Percentiles rank a stretch among this genome's conserved stretches.
These are phyloP conservation scores for Coendou prehensilis DNA, from an alignment of 2,797 vertebrate genomes.

Conservation along the genomic window DNA sequence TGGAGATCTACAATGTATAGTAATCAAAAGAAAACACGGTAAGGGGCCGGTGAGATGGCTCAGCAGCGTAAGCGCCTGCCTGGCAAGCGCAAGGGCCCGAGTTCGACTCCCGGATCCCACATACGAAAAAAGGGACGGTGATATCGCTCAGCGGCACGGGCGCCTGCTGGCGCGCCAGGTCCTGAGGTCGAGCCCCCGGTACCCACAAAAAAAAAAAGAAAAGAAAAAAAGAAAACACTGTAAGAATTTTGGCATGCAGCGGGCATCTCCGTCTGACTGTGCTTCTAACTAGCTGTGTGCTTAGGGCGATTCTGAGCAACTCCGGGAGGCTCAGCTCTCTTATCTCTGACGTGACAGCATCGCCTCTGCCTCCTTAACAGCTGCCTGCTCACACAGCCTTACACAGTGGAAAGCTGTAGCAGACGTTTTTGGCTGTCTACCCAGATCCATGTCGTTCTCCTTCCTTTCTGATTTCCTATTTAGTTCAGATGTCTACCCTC, in stretches of 20 bases:
- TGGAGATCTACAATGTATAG: background rate
- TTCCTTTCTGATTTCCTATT: conserved; percentile 14
- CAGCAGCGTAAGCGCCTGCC: too few species aligned
- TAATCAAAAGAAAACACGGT: background rate
- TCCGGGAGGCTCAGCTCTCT: background rate
- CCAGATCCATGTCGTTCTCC: background rate
- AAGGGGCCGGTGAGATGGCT: too few species aligned
- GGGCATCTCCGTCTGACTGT: background rate
- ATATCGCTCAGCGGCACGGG: too few species aligned
- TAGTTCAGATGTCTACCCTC: background rate
- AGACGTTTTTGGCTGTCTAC: background rate
- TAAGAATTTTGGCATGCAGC: background rate
- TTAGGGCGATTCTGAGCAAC: background rate
- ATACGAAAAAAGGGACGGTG: too few species aligned
- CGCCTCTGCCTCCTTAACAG: background rate
- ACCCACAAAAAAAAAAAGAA: too few species aligned
- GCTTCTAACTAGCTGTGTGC: background rate
- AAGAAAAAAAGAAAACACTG: background rate
- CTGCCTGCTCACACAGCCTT: background rate
- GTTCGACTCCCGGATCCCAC: too few species aligned
- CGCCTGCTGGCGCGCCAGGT: too few species aligned
- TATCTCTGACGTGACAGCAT: background rate
- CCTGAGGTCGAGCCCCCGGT: too few species aligned
- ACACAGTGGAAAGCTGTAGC: background rate
- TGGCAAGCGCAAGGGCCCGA: too few species aligned